These are phyloP conservation scores for Drosophila prosaltans DNA, from an alignment of 1,140 invertebrate genomes.

Conservation along the genomic window DNA sequence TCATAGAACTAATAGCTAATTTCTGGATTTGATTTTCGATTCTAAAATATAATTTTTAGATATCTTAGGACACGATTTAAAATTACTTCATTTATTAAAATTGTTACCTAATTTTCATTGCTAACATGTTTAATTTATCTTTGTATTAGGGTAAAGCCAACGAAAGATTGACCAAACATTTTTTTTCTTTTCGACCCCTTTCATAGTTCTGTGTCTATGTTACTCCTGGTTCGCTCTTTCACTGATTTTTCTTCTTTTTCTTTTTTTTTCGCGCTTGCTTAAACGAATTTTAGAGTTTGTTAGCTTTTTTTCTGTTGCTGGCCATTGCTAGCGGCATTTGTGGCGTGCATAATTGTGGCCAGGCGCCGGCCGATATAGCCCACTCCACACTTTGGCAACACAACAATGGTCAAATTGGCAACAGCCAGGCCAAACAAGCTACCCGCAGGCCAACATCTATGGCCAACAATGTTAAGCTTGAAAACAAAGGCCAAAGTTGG, in stretches of 20 bases:
- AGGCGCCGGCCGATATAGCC: constrained; percentile 37
- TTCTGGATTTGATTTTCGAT: too few relatives aligned
- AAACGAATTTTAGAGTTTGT: constrained; percentile 67
- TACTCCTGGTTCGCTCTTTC: constrained; percentile 14
- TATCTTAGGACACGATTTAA: too few relatives aligned
- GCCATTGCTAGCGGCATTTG: constrained; percentile 58
- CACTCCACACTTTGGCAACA: constrained; percentile 42
- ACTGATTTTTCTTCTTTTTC: background rate
- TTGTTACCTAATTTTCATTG: too few relatives aligned
- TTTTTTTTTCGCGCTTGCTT: constrained; percentile 31
- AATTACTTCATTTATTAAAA: too few relatives aligned
- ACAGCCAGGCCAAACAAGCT: constrained; percentile 58
- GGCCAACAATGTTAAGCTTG: constrained; percentile 65
- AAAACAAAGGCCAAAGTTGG: constrained; percentile 72
- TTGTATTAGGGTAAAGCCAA: too few relatives aligned
- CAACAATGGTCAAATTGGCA: constrained; percentile 53
- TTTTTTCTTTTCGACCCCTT: too few relatives aligned
- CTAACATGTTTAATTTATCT: too few relatives aligned
- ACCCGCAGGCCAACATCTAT: constrained; percentile 60
- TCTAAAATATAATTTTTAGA: too few relatives aligned
- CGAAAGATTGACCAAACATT: too few relatives aligned
- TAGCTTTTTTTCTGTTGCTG: constrained; percentile 29
- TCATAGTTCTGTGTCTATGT: background rate
- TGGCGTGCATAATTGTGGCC: constrained; percentile 74
- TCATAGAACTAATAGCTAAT: too few relatives aligned